Conservation (phyloP, 1,140 invertebrate genomes). For the Temnothorax curvispinosus region DNA sequence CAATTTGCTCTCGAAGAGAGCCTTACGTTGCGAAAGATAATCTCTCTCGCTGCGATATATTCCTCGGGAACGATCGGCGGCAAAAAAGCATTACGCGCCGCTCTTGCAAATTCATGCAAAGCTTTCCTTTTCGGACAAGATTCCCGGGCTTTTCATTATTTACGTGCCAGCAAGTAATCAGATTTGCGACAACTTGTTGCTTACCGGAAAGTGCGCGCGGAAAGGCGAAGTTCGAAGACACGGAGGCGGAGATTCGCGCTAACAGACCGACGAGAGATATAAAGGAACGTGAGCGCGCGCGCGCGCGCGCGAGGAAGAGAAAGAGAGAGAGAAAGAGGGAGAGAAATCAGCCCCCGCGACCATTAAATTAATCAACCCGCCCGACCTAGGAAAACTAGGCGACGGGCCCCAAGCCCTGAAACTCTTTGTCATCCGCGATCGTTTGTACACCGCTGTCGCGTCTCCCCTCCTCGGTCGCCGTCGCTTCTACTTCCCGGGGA, state of each 20-base stretch:
- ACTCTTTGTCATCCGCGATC: constrained; percentile 23
- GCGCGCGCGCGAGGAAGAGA: background rate
- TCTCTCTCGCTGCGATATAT: background rate
- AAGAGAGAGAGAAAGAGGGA: background rate
- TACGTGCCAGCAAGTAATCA: constrained; percentile 71
- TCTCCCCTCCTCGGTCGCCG: constrained; percentile 3
- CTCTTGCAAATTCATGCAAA: constrained; percentile 63
- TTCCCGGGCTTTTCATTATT: constrained; percentile 68
- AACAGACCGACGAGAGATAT: constrained; percentile 18
- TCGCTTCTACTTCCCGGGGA: constrained; percentile 1
- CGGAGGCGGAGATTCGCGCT: constrained; percentile 46
- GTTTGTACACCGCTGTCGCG: constrained; percentile 40
- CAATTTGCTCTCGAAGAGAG: background rate
- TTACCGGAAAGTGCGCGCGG: constrained; percentile 65
- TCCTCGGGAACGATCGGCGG: background rate
- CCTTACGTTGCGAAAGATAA: background rate
- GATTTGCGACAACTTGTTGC: constrained; percentile 72
- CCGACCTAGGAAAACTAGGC: constrained; percentile 10
- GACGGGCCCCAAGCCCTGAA: constrained; percentile 12
- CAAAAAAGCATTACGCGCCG: background rate
- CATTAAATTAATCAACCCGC: constrained; percentile 47
- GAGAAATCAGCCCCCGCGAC: constrained; percentile 30
- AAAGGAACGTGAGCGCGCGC: background rate
- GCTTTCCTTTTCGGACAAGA: constrained; percentile 32
- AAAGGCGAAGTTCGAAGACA: constrained; percentile 58